Conservation (phyloP, 2,797 vertebrate species). For the Enteromius viviparus region DNA sequence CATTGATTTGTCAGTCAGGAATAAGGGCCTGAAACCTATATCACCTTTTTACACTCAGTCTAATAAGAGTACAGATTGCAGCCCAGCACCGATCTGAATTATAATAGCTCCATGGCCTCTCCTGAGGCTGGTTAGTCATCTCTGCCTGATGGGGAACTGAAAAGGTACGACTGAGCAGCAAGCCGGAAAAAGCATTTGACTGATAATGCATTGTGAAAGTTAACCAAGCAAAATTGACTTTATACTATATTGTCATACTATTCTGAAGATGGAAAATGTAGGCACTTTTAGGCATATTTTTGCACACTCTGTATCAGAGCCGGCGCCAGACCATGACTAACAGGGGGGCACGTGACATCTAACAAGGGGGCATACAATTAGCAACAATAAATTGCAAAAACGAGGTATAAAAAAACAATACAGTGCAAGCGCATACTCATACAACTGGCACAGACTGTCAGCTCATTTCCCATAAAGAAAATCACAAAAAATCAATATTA, state of each 20-base stretch:
- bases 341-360: too few species aligned
- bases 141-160: not conserved
- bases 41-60: not conserved
- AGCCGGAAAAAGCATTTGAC: not conserved
- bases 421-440: too few species aligned
- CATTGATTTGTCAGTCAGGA: constrained; percentile 36
- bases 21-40: not conserved
- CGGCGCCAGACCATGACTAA: too few species aligned
- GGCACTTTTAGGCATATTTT: not conserved
- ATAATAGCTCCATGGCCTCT: constrained; percentile 1
- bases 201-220: not conserved
- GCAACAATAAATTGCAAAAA: too few species aligned
- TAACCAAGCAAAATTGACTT: not conserved
- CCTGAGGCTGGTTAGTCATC: not conserved
- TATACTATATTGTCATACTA: not conserved
- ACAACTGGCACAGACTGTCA: not conserved
- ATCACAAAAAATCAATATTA: not conserved
- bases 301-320: too few species aligned
- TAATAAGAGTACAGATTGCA: constrained; percentile 17
- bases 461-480: not conserved
- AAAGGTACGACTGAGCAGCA: not conserved
- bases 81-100: not conserved
- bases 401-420: too few species aligned
- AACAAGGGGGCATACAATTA: too few species aligned
- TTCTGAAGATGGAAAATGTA: not conserved